Conservation (phyloP, 2,888 invertebrate species). For the Chesias legatella region DNA sequence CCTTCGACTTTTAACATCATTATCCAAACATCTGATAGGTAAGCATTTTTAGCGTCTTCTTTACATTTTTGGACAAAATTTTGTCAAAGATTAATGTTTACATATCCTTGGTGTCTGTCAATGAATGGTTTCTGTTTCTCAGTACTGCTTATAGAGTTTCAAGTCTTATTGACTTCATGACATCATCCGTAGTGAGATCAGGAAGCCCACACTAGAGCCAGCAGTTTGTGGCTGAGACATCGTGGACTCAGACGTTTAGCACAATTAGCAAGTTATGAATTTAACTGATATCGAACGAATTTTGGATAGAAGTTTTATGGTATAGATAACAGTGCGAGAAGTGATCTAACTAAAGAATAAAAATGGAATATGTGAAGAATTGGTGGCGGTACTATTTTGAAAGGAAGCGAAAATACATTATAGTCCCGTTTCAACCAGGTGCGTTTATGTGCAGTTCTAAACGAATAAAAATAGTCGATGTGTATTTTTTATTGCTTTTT, state of each 20-base stretch:
- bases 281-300: conserved; percentile 29
- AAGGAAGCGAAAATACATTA: conserved; percentile 54
- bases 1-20: no score
- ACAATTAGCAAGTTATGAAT: conserved; percentile 51
- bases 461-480: neutral
- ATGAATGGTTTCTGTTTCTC: conserved; percentile 50
- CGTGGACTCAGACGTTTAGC: conserved; percentile 60
- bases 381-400: conserved; percentile 65
- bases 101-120: conserved; percentile 38
- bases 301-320: conserved; percentile 10
- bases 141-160: conserved; percentile 51
- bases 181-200: conserved; percentile 59
- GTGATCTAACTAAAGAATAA: conserved; percentile 16
- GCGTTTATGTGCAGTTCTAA: conserved; percentile 9
- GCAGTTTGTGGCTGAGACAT: conserved; percentile 58
- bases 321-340: conserved; percentile 9
- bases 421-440: conserved; percentile 73
- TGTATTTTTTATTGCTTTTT: no score
- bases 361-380: conserved; percentile 63
- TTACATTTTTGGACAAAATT: conserved; percentile 22
- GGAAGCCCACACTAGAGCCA: conserved; percentile 45
- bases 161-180: conserved; percentile 58
- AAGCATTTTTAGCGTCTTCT: no score
- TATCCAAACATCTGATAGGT: no score
- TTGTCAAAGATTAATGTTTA: conserved; percentile 40